A percentile compares a stretch with the other conserved stretches of the same genome.
phyloP scores from a whole-genome alignment of 2,888 invertebrate species.

The Hydraecia micacea region DNA sequence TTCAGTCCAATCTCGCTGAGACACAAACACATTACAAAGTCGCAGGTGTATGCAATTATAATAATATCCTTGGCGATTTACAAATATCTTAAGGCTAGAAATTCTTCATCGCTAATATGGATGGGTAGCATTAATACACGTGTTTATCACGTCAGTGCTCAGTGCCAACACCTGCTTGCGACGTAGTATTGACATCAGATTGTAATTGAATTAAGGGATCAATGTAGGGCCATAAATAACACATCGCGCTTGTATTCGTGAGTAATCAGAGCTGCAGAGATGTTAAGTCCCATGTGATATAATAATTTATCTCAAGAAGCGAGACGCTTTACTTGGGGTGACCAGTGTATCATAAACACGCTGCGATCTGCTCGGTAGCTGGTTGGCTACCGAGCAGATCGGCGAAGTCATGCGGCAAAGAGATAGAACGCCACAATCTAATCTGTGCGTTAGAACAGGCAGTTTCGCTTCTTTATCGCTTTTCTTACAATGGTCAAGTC shows the following conservation, averaged over 20 bases:
- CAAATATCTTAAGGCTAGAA: not conserved
- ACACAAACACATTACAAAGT: not conserved
- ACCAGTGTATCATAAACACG: not conserved
- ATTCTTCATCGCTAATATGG: constrained; percentile 15
- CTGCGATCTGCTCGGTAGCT: not conserved
- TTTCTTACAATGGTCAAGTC: not conserved
- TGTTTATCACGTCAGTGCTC: not conserved
- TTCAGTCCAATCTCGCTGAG: constrained; percentile 26
- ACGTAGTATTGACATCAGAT: not conserved
- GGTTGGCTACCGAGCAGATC: no score
- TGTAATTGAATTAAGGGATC: constrained; percentile 20
- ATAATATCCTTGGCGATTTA: constrained; percentile 22
- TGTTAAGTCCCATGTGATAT: not conserved
- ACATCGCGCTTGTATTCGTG: not conserved
- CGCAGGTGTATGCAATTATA: constrained; percentile 42
- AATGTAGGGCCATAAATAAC: not conserved
- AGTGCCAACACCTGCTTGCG: constrained; percentile 21
- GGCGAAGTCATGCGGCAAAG: no score
- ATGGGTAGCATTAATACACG: not conserved
- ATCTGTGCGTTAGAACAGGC: not conserved
- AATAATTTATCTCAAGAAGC: not conserved
- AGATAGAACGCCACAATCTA: not conserved
- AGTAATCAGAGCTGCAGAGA: not conserved
- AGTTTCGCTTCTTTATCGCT: not conserved
- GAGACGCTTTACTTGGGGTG: not conserved